A percentile compares a stretch with the other conserved stretches of the same genome.
phyloP scores from a whole-genome alignment of 2,113 vertebrate genomes.

The Brachyistius frenatus region DNA sequence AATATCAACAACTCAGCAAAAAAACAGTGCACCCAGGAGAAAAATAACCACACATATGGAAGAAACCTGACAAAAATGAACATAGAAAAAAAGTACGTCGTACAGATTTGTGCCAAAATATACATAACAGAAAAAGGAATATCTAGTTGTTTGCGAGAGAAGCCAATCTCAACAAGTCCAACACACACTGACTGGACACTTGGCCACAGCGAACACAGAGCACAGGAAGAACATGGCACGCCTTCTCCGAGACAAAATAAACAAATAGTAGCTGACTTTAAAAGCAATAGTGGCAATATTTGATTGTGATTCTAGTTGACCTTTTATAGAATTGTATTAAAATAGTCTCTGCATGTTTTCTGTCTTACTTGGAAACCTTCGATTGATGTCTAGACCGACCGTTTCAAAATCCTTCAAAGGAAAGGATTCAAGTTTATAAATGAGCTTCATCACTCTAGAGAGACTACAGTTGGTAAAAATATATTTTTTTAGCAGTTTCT shows the following conservation, averaged over 20 bases:
- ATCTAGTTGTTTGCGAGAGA: conserved; percentile 70
- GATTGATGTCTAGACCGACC: conserved; percentile 41
- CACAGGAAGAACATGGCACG: conserved; percentile 77
- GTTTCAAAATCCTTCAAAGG: conserved; percentile 56
- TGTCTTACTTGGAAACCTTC: conserved; percentile 39
- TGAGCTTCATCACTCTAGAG: conserved; percentile 59
- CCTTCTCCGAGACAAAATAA: conserved; percentile 72
- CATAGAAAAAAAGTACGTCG: conserved; percentile 85
- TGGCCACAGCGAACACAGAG: conserved; percentile 79
- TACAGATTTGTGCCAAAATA: conserved; percentile 89
- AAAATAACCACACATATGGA: conserved; percentile 84
- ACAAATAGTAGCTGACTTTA: conserved; percentile 77
- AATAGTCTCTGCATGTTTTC: conserved; percentile 77
- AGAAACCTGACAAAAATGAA: conserved; percentile 79
- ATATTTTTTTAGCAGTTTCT: conserved; percentile 65
- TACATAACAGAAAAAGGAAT: conserved; percentile 87
- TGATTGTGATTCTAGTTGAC: conserved; percentile 32
- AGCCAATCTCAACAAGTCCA: conserved; percentile 85
- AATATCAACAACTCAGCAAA: conserved; percentile 90
- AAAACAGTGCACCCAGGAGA: conserved; percentile 91
- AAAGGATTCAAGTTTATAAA: conserved; percentile 62
- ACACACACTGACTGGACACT: conserved; percentile 82
- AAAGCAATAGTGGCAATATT: conserved; percentile 76
- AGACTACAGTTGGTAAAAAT: conserved; percentile 80
- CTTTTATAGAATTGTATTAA: conserved; percentile 73